phyloP scores from a whole-genome alignment of 2,797 vertebrate species.

The Sebastes reedi region DNA sequence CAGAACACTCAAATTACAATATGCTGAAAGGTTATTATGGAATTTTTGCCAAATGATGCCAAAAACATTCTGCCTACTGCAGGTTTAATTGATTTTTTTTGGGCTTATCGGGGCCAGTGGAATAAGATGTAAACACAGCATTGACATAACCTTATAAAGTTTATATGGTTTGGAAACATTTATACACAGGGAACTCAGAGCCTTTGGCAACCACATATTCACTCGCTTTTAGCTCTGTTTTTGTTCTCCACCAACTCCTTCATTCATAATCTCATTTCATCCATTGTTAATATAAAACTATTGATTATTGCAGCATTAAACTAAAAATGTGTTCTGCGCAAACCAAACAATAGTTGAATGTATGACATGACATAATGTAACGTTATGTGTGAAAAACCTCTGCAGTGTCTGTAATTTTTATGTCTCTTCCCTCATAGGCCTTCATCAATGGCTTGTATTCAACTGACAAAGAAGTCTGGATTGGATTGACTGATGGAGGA shows the following conservation, averaged over 20 bases:
- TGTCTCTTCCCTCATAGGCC: conserved; percentile 15
- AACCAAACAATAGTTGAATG: neutral
- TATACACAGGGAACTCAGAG: neutral
- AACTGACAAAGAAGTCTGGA: conserved; percentile 61
- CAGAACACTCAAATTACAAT: no score
- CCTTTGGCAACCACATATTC: neutral
- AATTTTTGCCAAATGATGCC: no score
- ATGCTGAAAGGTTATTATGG: no score
- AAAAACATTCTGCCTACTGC: no score
- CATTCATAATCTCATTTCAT: neutral
- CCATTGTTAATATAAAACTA: neutral
- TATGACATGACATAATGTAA: neutral
- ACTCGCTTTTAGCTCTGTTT: neutral
- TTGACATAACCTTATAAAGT: neutral
- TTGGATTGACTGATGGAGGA: conserved; percentile 66
- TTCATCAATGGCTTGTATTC: conserved; percentile 58
- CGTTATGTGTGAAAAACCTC: neutral
- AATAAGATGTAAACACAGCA: neutral
- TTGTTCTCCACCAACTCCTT: neutral
- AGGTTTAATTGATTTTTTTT: neutral
- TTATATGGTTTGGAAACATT: neutral
- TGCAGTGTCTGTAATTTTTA: neutral
- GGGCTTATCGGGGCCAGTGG: neutral
- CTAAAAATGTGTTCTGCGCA: neutral
- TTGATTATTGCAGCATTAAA: neutral